Conservation (phyloP, 1,140 invertebrate species). For the Diabrotica undecimpunctata region DNA sequence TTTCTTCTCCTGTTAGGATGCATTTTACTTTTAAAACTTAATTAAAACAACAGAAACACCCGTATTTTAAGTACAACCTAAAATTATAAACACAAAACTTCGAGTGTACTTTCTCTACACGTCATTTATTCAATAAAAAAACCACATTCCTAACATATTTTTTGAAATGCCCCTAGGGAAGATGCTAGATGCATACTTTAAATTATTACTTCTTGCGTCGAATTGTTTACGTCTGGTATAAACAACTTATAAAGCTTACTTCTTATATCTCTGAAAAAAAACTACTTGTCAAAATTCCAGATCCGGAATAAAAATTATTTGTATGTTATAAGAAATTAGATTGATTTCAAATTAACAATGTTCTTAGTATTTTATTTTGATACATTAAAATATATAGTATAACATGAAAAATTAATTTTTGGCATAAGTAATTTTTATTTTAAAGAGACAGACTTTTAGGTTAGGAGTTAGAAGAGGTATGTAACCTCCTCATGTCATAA, state of each 20-base stretch:
- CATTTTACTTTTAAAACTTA: constrained; percentile 45
- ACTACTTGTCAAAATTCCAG: no score
- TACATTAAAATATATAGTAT: no score
- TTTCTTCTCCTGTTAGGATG: constrained; percentile 72
- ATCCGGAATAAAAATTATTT: no score
- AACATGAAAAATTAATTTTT: no score
- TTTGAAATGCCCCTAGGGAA: constrained; percentile 1
- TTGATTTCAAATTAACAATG: no score
- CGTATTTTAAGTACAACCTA: not conserved
- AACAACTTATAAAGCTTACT: not conserved
- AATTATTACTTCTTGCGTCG: not conserved
- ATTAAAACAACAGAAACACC: constrained; percentile 4
- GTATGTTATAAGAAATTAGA: no score
- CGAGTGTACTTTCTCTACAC: not conserved
- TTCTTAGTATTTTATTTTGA: no score
- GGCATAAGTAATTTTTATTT: no score
- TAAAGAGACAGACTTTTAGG: no score
- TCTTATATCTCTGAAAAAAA: no score
- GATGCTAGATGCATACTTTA: constrained; percentile 1
- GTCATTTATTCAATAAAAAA: constrained; percentile 3
- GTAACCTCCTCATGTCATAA: no score
- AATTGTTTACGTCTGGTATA: not conserved
- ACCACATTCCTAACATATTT: constrained; percentile 2
- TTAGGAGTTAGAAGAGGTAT: no score
- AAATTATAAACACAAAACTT: not conserved